Evolutionary conservation across 2,888 invertebrate species (phyloP), one percentile per base, ranked within the genome.

Genomic region (Tenthredo amoena): DNA sequence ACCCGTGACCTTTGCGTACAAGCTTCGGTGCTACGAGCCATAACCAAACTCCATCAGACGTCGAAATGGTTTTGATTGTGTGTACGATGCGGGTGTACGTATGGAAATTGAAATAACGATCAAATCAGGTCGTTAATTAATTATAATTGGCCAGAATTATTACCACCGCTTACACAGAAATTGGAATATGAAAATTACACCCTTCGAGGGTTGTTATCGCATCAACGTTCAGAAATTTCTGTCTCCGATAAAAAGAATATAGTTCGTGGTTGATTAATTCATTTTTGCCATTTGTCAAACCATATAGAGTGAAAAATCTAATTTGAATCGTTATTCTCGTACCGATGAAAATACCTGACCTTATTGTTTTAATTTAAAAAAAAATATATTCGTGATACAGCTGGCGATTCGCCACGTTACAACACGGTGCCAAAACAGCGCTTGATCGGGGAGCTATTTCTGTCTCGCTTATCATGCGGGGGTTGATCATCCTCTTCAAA

Each of bases 401-500:
- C 26, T 10, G 26, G 12, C 21, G 15, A 18, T 43, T 43, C 72
- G 31, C 12, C 50, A 26, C 34, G 55, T 50, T 34, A 77, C 34
- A 77, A 47, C 62, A 21, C 40, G 40, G 37, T 62, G 40, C 21
- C 34, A 34, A 34, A 34, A 34, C n/a, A 12, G 12, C 50, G 55
- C 31, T 77, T 55, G 77, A 55, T 43, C 50, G 47, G 26, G 12
- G 1, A 62, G 37, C 81, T 81, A 81, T 81, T 81, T 62, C 34
- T 21, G 81, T 62, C 37, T 62, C 81, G 58, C 21, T 81, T 81
- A 81, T 81, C 62, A 12, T 43, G 40, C 62, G 81, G 55, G 40
- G 40, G 81, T 81, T 65, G 81, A 81, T 81, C 81, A 81, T 65
- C 81, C 81, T 62, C 62, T 81, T 40, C 62, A 40, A 81, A 81